Percentiles rank a stretch among this genome's conserved stretches.
These are phyloP conservation scores for Elmis aenea DNA, from an alignment of 2,888 invertebrate species.

Conservation along the genomic window DNA sequence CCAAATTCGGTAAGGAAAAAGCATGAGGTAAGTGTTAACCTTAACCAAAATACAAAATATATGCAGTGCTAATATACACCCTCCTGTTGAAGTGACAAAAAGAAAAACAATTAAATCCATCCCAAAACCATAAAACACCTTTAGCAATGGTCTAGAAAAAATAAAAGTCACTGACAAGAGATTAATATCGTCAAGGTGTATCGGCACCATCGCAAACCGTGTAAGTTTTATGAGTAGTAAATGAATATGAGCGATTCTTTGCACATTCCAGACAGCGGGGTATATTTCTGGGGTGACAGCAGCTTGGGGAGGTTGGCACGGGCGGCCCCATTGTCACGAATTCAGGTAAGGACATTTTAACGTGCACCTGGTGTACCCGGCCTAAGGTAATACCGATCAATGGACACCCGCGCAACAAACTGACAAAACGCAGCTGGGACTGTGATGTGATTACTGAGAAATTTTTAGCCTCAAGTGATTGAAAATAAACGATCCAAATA, in stretches of 20 bases:
- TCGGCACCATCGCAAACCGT: constrained; percentile 15
- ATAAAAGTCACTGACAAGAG: constrained; percentile 28
- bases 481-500: no score
- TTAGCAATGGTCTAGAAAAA: constrained; percentile 13
- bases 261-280: constrained; percentile 9
- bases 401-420: constrained; percentile 21
- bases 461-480: no score
- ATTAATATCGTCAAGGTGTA: constrained; percentile 25
- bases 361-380: constrained; percentile 20
- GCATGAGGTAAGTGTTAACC: no score
- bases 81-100: constrained; percentile 15
- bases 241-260: constrained; percentile 15
- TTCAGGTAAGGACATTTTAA: constrained; percentile 16
- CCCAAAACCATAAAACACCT: constrained; percentile 16
- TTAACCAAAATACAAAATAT: no score
- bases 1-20: no score
- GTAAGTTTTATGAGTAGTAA: constrained; percentile 19
- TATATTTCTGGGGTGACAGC: constrained; percentile 17
- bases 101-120: constrained; percentile 11
- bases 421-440: constrained; percentile 14
- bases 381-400: constrained; percentile 10
- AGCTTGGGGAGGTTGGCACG: constrained; percentile 22
- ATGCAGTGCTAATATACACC: no score
- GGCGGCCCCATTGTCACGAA: constrained; percentile 19
- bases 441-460: no score